Evolutionary conservation across 2,797 vertebrate genomes (phyloP).

Genomic region (Mormyrus hasselquistii): DNA sequence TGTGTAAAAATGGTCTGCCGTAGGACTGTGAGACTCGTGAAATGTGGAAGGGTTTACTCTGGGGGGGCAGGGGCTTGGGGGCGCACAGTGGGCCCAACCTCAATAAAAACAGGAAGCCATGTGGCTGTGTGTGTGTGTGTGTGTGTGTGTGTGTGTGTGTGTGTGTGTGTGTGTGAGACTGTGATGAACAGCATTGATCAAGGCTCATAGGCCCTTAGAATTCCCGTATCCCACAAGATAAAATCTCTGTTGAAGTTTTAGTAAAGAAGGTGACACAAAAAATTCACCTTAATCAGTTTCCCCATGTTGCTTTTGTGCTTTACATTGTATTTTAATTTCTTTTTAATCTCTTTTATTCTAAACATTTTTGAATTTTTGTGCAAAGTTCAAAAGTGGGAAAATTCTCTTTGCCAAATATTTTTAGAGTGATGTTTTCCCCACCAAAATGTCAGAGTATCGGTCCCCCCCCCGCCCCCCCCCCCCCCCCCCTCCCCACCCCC

Average conservation of each 20-base stretch:
- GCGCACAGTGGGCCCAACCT: conserved; percentile 15
- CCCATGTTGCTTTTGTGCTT: background rate
- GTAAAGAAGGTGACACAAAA: background rate
- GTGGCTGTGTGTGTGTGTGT: conserved; percentile 29
- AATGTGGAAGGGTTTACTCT: conserved; percentile 20
- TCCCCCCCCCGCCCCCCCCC: background rate
- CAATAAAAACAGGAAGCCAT: conserved; percentile 52
- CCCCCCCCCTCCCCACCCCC: too few species aligned
- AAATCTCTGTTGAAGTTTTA: background rate
- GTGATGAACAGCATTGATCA: background rate
- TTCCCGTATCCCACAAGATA: background rate
- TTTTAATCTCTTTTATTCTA: background rate
- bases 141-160: conserved; percentile 28
- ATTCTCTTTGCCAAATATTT: background rate
- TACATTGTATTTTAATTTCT: background rate
- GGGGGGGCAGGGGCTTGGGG: conserved; percentile 21
- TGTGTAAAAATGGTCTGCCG: conserved; percentile 10
- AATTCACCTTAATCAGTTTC: background rate
- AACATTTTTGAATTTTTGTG: background rate
- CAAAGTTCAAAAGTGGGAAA: background rate
- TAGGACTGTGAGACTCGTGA: conserved; percentile 14
- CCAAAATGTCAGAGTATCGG: background rate
- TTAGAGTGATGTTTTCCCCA: background rate
- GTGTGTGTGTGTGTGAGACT: background rate
- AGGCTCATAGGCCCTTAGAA: background rate